These are phyloP conservation scores for Upupa epops DNA, from an alignment of 2,113 vertebrate genomes.

Conservation along the genomic window DNA sequence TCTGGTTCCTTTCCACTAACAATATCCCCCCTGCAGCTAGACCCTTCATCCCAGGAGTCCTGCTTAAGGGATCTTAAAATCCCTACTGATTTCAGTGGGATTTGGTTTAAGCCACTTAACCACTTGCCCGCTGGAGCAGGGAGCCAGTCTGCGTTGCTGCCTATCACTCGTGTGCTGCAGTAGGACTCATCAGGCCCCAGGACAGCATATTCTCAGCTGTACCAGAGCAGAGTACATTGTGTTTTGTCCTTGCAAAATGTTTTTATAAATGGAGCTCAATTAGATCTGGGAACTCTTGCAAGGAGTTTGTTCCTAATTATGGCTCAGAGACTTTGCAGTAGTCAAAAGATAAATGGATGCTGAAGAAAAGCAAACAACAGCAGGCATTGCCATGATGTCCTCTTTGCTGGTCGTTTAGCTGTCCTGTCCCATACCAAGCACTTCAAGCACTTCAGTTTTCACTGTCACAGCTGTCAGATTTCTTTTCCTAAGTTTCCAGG, in stretches of 20 bases:
- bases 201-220: constrained; percentile 5
- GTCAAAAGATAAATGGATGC: background rate
- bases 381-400: background rate
- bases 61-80: background rate
- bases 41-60: background rate
- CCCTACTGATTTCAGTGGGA: background rate
- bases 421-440: background rate
- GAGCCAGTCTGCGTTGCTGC: background rate
- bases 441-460: background rate
- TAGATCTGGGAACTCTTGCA: constrained; percentile 10
- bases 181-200: background rate
- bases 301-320: background rate
- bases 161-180: background rate
- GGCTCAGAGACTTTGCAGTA: background rate
- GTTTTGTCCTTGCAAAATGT: constrained; percentile 19
- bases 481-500: background rate
- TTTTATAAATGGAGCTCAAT: constrained; percentile 31
- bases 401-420: constrained; percentile 7
- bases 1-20: background rate
- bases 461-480: background rate
- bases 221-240: background rate
- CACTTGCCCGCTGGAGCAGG: background rate
- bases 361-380: background rate
- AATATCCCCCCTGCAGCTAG: background rate
- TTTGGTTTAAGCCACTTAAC: background rate